phyloP scores from a whole-genome alignment of 35 echinoderm and acorn worm genomes.

The Acanthaster planci region DNA sequence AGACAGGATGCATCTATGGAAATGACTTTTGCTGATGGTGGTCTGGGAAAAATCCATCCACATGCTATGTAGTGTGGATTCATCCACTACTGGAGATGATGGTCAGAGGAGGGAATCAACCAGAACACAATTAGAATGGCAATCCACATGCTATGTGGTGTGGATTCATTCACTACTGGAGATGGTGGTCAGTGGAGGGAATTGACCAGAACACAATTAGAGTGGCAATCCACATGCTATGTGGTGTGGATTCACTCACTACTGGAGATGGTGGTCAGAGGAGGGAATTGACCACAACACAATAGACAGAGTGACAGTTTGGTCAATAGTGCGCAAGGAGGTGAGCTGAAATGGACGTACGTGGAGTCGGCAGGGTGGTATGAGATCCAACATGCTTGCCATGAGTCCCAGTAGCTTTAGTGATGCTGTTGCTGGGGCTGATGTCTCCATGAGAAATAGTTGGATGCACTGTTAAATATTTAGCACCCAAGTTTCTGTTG shows the following conservation, averaged over 20 bases:
- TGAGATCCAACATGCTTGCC: slow-evolving; percentile 51
- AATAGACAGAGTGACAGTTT: neutral
- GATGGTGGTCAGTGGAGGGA: neutral
- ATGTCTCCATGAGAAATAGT: neutral
- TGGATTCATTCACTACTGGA: too few species aligned
- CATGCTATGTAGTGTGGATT: too few species aligned
- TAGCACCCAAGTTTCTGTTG: neutral
- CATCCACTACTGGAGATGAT: too few species aligned
- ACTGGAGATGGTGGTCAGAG: neutral
- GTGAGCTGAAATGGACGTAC: slow-evolving; percentile 39
- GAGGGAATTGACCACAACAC: neutral
- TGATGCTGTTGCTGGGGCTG: slow-evolving; percentile 13
- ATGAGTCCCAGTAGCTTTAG: slow-evolving; percentile 19
- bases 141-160: too few species aligned
- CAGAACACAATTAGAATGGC: too few species aligned
- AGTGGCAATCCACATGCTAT: too few species aligned
- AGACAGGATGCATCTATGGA: too few species aligned
- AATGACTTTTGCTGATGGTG: too few species aligned
- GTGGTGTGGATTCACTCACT: too few species aligned
- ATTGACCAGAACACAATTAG: too few species aligned
- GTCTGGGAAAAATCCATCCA: too few species aligned
- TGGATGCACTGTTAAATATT: neutral
- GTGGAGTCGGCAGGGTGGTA: slow-evolving; percentile 8
- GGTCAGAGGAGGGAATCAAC: too few species aligned
- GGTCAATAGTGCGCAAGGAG: slow-evolving; percentile 12